Conservation (phyloP, 2,113 vertebrate genomes). For the Grallaria varia region DNA sequence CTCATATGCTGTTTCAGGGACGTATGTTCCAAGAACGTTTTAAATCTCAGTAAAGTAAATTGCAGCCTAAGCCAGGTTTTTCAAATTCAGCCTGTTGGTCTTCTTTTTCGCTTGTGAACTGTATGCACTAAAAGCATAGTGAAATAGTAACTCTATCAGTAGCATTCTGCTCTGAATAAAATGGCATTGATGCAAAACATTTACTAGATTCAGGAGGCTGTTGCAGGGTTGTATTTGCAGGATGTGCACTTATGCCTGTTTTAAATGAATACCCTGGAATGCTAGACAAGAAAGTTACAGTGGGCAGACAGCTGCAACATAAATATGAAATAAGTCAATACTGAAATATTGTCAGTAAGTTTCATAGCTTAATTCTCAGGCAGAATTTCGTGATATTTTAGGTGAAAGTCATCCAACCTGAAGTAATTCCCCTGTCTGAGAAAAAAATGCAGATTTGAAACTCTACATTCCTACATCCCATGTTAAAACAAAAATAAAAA, state of each 20-base stretch:
- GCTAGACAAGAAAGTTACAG: not conserved
- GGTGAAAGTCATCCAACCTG: not conserved
- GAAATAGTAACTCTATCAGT: not conserved
- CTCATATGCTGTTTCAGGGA: not conserved
- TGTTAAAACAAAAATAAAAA: rapidly evolving
- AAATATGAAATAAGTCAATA: not conserved
- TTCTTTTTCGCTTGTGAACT: not conserved
- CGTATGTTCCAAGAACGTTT: not conserved
- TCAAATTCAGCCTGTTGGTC: not conserved
- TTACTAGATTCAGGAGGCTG: not conserved
- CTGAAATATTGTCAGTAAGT: not conserved
- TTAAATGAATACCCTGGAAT: not conserved
- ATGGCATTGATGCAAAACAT: not conserved
- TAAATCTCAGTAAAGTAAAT: not conserved
- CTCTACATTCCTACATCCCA: not conserved
- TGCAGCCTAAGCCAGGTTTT: not conserved
- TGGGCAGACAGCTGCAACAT: not conserved
- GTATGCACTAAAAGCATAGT: not conserved
- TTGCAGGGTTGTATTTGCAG: not conserved
- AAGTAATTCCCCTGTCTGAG: not conserved
- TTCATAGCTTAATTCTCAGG: not conserved
- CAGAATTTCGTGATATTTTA: not conserved
- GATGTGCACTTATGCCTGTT: not conserved
- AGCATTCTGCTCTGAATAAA: not conserved
- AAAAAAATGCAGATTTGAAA: not conserved